Base-by-base conservation (phyloP, 2,797 vertebrate species). In the Lithobates sylvaticus region DNA sequence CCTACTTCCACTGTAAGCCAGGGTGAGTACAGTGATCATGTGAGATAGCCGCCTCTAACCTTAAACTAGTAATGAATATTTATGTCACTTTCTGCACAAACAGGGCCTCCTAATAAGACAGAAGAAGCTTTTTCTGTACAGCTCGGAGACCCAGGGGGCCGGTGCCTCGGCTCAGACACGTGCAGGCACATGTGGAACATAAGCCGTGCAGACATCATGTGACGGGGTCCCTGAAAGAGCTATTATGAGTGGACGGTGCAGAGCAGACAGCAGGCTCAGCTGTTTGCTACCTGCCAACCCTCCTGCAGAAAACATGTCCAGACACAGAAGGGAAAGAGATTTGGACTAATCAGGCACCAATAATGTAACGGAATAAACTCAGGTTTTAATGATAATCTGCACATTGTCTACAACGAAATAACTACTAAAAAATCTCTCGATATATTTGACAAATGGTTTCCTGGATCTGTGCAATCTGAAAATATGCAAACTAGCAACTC, bases 101-200 rank as follows among this genome's bases (percentile, higher is more conserved):
- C 64, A 79, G 39, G 68, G 58, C 78, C 67, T 70, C 65, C 39
- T 32, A 69, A 47, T 44, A 54, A 81, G 65, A 81, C 78, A 81
- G 44, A 81, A 42, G 29, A 61, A 71, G 67, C 42, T 21, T 81
- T 67, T 71, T 27, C 78, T 54, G 67, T 18, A 27, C 67, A 23
- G 67, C 67, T 39, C n/a, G 29, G 78, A 65, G 44, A 29, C 77
- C 64, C 77, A 39, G 16, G 61, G n/a, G 64, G 16, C 54, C 36
- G 12, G 27, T 29, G 16, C 27, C 21, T 26, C 18, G 29, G 65
- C 67, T 65, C 27, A 70, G 29, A 58, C 78, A 81, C 67, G 67
- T 81, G 78, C 65, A 29, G 27, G 47, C 44, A 47, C 78, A 80
- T 27, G 64, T 70, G 78, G 13, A 16, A 29, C 44, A 54, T n/a